These are phyloP conservation scores for Calidris pygmaea DNA, from an alignment of 2,113 vertebrate genomes.

Conservation along the genomic window DNA sequence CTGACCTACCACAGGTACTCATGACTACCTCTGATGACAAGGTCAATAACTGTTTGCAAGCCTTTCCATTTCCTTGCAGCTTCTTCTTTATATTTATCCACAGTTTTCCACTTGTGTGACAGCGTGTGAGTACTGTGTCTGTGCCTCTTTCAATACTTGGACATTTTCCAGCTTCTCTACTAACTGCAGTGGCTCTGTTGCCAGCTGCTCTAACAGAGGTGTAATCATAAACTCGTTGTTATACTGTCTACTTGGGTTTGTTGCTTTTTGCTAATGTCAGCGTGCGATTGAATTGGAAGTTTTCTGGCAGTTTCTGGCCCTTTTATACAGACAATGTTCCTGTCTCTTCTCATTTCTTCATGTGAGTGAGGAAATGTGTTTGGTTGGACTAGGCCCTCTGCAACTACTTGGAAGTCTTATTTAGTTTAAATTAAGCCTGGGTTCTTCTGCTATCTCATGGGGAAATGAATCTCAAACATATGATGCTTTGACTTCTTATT, in stretches of 20 bases:
- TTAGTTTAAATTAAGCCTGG: background rate
- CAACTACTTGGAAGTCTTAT: background rate
- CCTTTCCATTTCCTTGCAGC: background rate
- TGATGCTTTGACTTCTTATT: background rate
- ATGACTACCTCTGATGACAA: background rate
- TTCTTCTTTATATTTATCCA: background rate
- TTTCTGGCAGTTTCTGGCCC: conserved; percentile 23
- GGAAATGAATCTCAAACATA: background rate
- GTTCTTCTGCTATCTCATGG: background rate
- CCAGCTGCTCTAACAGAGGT: conserved; percentile 40
- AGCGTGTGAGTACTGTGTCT: background rate
- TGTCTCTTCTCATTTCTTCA: conserved; percentile 41
- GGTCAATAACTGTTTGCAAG: background rate
- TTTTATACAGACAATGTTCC: background rate
- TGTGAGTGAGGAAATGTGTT: background rate
- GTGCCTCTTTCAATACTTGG: background rate
- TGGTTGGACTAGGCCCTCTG: background rate
- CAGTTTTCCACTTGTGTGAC: background rate
- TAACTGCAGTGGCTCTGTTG: background rate
- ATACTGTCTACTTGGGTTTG: conserved; percentile 31
- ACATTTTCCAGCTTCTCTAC: background rate
- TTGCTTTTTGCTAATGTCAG: conserved; percentile 16
- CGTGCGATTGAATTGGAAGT: background rate
- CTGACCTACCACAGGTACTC: background rate
- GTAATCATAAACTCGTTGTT: conserved; percentile 33